A percentile compares a stretch with the other conserved stretches of the same genome.
Evolutionary conservation across 2,888 invertebrate genomes (phyloP).

Genomic region (Morinoia aosen): DNA sequence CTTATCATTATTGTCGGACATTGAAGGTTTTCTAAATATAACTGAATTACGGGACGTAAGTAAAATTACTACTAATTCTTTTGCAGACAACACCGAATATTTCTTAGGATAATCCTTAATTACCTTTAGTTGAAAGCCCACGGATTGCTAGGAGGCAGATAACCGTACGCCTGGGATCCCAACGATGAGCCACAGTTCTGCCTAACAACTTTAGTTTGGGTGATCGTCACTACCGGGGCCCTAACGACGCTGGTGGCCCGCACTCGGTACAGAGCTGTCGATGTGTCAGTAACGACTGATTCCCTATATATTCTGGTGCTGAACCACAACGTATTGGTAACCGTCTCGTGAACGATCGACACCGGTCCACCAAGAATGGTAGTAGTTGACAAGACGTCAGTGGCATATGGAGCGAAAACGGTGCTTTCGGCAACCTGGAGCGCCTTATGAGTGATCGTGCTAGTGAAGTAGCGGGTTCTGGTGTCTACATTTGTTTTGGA

Average conservation of each 20-base stretch:
- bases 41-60: background rate
- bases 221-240: background rate
- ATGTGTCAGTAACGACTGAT: background rate
- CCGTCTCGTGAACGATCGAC: background rate
- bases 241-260: background rate
- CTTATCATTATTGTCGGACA: background rate
- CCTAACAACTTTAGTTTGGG: background rate
- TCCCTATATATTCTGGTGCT: background rate
- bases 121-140: constrained; percentile 40
- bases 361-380: background rate
- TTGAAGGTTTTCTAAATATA: background rate
- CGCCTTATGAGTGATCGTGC: background rate
- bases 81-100: background rate
- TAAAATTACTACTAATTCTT: background rate
- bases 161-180: background rate
- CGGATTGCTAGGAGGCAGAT: background rate
- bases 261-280: background rate
- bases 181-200: background rate
- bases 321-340: constrained; percentile 13
- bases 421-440: background rate
- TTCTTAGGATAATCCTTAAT: background rate
- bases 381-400: background rate
- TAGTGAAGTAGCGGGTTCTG: background rate
- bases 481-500: background rate
- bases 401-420: background rate